A percentile compares a stretch with the other conserved stretches of the same genome.
These are phyloP conservation scores for Procavia capensis DNA, from an alignment of 2,113 vertebrate species.

Conservation along the genomic window DNA sequence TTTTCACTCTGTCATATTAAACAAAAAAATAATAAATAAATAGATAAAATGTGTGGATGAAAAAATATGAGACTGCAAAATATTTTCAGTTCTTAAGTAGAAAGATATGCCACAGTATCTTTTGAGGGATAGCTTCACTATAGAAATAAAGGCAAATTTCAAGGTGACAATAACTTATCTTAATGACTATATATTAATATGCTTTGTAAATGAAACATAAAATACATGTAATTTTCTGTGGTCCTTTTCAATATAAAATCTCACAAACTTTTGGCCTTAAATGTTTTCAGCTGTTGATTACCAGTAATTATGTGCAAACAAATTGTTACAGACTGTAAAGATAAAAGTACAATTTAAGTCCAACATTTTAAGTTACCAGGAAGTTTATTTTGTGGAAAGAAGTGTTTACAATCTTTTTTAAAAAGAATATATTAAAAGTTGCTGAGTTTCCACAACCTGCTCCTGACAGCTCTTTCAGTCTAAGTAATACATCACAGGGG, in stretches of 20 bases:
- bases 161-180: background rate
- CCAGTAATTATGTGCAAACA: background rate
- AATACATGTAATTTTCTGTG: background rate
- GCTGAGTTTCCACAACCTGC: conserved; percentile 73
- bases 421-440: conserved; percentile 75
- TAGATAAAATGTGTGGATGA: background rate
- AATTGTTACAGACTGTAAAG: background rate
- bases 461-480: conserved; percentile 71
- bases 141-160: background rate
- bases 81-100: background rate
- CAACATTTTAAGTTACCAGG: background rate
- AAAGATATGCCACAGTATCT: background rate
- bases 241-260: background rate
- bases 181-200: background rate
- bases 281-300: background rate
- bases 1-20: too few relatives aligned
- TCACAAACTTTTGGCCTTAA: background rate
- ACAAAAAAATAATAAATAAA: too few relatives aligned
- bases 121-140: background rate
- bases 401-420: conserved; percentile 58
- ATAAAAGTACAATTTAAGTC: conserved; percentile 36
- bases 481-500: conserved; percentile 81
- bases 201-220: background rate
- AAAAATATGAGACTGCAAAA: background rate
- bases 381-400: conserved; percentile 66